These are phyloP conservation scores for Chaetogeoica ovagalla DNA, from an alignment of 2,888 invertebrate genomes.

Conservation along the genomic window DNA sequence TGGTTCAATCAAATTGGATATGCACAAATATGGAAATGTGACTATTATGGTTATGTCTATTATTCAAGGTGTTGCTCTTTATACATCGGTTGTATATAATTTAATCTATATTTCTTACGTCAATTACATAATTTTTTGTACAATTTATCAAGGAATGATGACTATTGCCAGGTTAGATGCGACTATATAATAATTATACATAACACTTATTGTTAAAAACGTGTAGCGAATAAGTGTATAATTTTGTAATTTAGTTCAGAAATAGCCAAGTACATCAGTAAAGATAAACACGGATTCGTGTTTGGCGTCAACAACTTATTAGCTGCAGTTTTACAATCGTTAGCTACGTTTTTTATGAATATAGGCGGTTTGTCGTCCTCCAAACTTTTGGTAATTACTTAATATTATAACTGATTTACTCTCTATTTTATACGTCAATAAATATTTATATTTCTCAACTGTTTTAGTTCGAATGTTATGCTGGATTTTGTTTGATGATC, in stretches of 20 bases:
- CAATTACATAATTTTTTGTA: conserved; percentile 28
- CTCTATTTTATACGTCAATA: not conserved
- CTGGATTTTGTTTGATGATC: conserved; percentile 34
- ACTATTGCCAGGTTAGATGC: conserved; percentile 42
- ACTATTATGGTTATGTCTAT: conserved; percentile 12
- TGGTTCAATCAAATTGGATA: conserved; percentile 24
- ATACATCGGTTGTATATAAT: conserved; percentile 12
- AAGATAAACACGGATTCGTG: conserved; percentile 85
- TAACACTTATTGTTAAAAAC: not conserved
- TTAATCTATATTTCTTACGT: conserved; percentile 45
- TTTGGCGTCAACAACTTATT: conserved; percentile 87
- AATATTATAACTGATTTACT: not conserved
- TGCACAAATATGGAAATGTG: conserved; percentile 41
- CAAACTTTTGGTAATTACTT: conserved; percentile 32
- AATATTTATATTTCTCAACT: not conserved
- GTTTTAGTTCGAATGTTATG: conserved; percentile 39
- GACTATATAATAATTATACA: not conserved
- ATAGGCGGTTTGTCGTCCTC: not conserved
- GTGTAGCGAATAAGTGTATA: not conserved
- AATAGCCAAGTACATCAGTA: conserved; percentile 77
- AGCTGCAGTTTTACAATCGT: conserved; percentile 75
- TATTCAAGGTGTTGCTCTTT: conserved; percentile 20
- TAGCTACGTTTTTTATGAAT: conserved; percentile 65
- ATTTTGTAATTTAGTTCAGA: conserved; percentile 68
- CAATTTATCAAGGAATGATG: conserved; percentile 43